Percentiles rank a stretch among this genome's conserved stretches.
Conservation (phyloP, 2,888 invertebrate genomes). For the Stenodera caucasica region DNA sequence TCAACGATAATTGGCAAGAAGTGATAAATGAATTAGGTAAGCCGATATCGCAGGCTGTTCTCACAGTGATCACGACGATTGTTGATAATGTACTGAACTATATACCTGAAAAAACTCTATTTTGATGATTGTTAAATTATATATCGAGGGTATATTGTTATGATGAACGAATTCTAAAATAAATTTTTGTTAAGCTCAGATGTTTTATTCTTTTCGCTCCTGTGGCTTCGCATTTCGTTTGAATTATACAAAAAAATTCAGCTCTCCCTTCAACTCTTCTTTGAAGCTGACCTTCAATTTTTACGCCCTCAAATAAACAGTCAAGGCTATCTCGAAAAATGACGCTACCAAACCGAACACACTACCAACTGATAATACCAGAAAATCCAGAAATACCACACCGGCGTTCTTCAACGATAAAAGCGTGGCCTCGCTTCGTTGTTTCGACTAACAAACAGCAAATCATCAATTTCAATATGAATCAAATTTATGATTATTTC, state of each 20-base stretch:
- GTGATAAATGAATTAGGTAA: constrained; percentile 50
- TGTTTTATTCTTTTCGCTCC: neutral
- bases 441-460: constrained; percentile 41
- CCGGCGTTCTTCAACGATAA: constrained; percentile 79
- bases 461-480: neutral
- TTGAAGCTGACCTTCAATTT: constrained; percentile 62
- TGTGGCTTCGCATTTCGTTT: constrained; percentile 71
- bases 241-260: constrained; percentile 72
- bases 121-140: neutral
- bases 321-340: constrained; percentile 67
- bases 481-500: constrained; percentile 35
- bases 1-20: constrained; percentile 55
- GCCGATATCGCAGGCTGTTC: constrained; percentile 45
- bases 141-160: neutral
- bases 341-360: constrained; percentile 67
- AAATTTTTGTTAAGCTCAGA: neutral
- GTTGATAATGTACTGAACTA: constrained; percentile 23
- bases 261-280: constrained; percentile 69
- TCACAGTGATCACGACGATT: constrained; percentile 29
- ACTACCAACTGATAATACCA: constrained; percentile 72
- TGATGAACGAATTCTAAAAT: neutral
- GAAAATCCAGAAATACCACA: constrained; percentile 84
- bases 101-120: constrained; percentile 18
- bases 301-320: constrained; percentile 48
- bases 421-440: constrained; percentile 60